Percentiles rank a stretch among this genome's conserved stretches.
These are phyloP conservation scores for Colistium nudipinnis DNA, from an alignment of 2,113 vertebrate species.

Conservation along the genomic window DNA sequence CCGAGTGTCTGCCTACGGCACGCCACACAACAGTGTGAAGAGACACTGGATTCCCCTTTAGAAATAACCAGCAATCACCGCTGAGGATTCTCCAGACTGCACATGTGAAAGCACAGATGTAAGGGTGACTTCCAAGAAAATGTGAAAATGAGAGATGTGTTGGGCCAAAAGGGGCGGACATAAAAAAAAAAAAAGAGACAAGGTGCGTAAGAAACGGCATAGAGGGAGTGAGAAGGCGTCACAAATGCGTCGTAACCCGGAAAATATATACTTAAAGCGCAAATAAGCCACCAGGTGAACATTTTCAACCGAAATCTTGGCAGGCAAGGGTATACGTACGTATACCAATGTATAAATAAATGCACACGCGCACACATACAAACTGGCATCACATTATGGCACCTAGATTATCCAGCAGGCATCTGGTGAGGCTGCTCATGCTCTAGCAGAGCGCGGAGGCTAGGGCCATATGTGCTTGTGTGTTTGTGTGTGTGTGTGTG, in stretches of 20 bases:
- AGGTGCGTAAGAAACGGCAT: not conserved
- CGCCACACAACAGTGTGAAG: slow-evolving; percentile 13
- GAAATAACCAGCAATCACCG: slow-evolving; percentile 34
- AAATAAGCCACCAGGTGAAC: slow-evolving; percentile 41
- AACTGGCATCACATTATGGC: slow-evolving; percentile 62
- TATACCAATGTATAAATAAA: slow-evolving; percentile 24
- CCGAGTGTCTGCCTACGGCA: slow-evolving; percentile 27
- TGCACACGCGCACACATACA: slow-evolving; percentile 26
- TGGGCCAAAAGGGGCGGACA: not conserved
- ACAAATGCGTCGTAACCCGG: not conserved
- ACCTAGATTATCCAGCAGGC: slow-evolving; percentile 70
- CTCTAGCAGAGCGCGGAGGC: slow-evolving; percentile 62
- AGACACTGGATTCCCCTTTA: slow-evolving; percentile 20
- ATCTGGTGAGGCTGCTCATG: slow-evolving; percentile 73
- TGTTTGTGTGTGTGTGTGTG: slow-evolving; percentile 2
- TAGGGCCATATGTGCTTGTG: slow-evolving; percentile 34
- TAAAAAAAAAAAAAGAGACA: not conserved
- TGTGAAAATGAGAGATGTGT: slow-evolving; percentile 12
- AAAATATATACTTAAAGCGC: slow-evolving; percentile 23
- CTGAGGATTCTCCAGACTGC: slow-evolving; percentile 20
- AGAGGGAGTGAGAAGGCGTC: not conserved
- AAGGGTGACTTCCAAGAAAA: slow-evolving; percentile 45
- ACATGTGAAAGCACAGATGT: slow-evolving; percentile 53
- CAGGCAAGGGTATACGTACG: slow-evolving; percentile 17
- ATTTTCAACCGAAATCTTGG: slow-evolving; percentile 37